phyloP scores from a whole-genome alignment of 2,888 invertebrate genomes.

The Temnothorax ravouxi region DNA sequence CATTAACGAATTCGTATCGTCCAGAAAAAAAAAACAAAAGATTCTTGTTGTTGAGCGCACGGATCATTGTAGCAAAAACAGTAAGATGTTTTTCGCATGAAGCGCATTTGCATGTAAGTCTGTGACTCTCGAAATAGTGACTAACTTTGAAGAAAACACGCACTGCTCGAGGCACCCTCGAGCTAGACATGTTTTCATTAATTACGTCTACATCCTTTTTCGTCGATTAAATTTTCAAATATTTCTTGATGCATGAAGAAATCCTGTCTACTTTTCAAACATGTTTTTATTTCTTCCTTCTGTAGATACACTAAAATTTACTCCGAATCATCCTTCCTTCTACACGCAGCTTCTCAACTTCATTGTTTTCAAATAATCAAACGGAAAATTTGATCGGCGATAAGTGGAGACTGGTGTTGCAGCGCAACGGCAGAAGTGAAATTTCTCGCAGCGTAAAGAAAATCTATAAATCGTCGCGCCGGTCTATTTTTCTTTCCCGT shows the following conservation, averaged over 20 bases:
- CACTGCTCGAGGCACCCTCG: background rate
- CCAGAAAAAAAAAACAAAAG: background rate
- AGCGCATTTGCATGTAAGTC: conserved; percentile 25
- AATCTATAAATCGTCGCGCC: conserved; percentile 49
- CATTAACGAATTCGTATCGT: conserved; percentile 28
- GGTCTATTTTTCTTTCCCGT: conserved; percentile 35
- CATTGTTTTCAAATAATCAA: conserved; percentile 30
- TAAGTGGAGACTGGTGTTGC: conserved; percentile 10
- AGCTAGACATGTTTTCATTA: conserved; percentile 14
- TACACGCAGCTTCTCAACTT: background rate
- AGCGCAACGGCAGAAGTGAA: conserved; percentile 20
- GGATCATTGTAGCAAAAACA: conserved; percentile 20
- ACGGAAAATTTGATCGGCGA: conserved; percentile 1
- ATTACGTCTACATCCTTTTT: background rate
- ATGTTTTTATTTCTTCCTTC: background rate
- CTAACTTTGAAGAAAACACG: conserved; percentile 32
- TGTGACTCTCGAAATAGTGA: background rate
- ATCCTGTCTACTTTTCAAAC: background rate
- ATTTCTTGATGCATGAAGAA: background rate
- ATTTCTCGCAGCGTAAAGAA: conserved; percentile 34
- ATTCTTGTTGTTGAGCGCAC: background rate
- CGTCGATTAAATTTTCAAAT: background rate
- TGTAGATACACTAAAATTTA: background rate
- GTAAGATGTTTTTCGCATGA: conserved; percentile 1
- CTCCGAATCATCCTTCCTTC: background rate